Percentiles rank a stretch among this genome's conserved stretches.
These are phyloP conservation scores for Sphaerophoria rueppellii DNA, from an alignment of 2,888 invertebrate species.

Conservation along the genomic window DNA sequence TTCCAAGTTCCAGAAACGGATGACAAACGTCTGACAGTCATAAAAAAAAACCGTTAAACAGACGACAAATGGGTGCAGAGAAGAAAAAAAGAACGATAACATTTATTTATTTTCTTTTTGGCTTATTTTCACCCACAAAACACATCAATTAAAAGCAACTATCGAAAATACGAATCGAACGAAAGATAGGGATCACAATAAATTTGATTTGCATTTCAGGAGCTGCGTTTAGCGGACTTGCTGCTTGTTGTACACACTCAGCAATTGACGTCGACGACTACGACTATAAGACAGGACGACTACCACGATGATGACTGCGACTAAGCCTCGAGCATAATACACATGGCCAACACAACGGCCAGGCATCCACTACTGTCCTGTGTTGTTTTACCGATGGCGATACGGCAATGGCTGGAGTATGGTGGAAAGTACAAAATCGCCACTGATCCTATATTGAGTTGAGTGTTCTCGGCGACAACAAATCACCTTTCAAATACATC, in stretches of 20 bases:
- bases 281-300: slow-evolving; percentile 44
- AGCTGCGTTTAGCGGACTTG: not conserved
- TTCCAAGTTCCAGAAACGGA: not conserved
- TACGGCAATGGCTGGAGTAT: not conserved
- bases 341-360: not conserved
- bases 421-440: slow-evolving; percentile 57
- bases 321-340: slow-evolving; percentile 34
- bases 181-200: slow-evolving; percentile 72
- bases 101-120: slow-evolving; percentile 25
- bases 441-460: slow-evolving; percentile 68
- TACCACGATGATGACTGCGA: slow-evolving; percentile 37
- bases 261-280: slow-evolving; percentile 28
- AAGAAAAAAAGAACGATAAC: slow-evolving; percentile 7
- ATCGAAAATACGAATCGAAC: slow-evolving; percentile 62
- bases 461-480: slow-evolving; percentile 59
- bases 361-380: no score
- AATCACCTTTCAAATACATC: slow-evolving; percentile 63
- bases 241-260: slow-evolving; percentile 36
- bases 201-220: slow-evolving; percentile 66
- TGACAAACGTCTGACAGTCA: no score
- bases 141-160: slow-evolving; percentile 69
- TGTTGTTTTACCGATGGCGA: no score
- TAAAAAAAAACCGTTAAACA: not conserved
- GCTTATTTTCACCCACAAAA: slow-evolving; percentile 42
- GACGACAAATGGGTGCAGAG: not conserved